Evolutionary conservation across 2,797 vertebrate species (phyloP), one percentile per base, ranked within the genome.

Genomic region (Lates japonicus): DNA sequence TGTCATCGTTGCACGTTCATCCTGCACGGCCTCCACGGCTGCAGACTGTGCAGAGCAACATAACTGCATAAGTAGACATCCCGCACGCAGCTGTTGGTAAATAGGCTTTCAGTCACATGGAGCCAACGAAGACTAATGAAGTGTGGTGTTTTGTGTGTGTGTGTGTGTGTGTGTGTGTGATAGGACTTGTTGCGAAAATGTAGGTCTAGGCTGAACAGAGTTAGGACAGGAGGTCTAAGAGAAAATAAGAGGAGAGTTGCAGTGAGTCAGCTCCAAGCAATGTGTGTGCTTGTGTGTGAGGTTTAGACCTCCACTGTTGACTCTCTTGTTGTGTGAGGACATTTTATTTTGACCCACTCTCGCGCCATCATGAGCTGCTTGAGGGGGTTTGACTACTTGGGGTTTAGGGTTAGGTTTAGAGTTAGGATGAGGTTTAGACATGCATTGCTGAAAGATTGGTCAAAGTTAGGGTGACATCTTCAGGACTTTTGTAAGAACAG

Each of bases 241-340:
- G 58, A n/a, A 33, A 25, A 65, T 22, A 65, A 20, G 10, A 33
- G 33, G 7, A 52, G 58, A 62, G 17, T 25, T 67, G 61, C 0
- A 1, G 58, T 67, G 74, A 78, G 35, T 76, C 67, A 63, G 55
- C 13, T 19, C 13, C 19, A 9, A 64, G 48, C 33, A 5, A 44
- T 74, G 42, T 49, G 41, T 11, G 46, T 57, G 44, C 2, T n/a
- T 9, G 37, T 20, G 44, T 41, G 25, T 62, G 60, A 79, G 73
- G 59, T 25, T 29, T 1, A 29, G 52, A 54, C 14, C 22, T 29
- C 13, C 25, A 54, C 5, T 7, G 52, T 1, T 54, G 22, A 6
- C 25, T 20, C 2, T 65, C 7, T 3, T 22, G 35, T 42, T 55
- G 3, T 13, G 39, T 41, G 19, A 11, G 12, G 62, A 39, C 57